Evolutionary conservation across 2,888 invertebrate species (phyloP).

Genomic region (Pheosia gnoma): DNA sequence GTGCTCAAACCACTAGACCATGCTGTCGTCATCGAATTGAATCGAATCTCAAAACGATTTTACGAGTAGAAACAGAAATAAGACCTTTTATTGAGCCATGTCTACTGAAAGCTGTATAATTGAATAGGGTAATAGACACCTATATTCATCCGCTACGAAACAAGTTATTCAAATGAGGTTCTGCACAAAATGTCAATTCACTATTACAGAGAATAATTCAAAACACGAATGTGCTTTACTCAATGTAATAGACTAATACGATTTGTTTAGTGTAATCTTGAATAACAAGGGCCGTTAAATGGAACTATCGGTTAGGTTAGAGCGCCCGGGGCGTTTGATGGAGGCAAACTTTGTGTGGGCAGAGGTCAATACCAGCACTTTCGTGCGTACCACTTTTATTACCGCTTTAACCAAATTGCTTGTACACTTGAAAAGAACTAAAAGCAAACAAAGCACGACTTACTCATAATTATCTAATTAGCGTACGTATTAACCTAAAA

Average conservation of each 20-base stretch:
- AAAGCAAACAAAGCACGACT: slow-evolving; percentile 10
- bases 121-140: background rate
- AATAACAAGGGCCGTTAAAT: slow-evolving; percentile 11
- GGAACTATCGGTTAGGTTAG: slow-evolving; percentile 11
- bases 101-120: background rate
- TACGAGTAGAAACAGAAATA: too few species aligned
- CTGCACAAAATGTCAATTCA: background rate
- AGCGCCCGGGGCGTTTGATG: slow-evolving; percentile 6
- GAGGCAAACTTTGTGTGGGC: slow-evolving; percentile 5
- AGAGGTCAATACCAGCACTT: slow-evolving; percentile 12
- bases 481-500: slow-evolving; percentile 2
- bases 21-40: too few species aligned
- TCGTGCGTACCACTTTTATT: slow-evolving; percentile 21
- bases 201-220: too few species aligned
- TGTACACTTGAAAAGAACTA: slow-evolving; percentile 11
- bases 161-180: background rate
- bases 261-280: slow-evolving; percentile 18
- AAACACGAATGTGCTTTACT: background rate
- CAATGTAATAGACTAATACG: slow-evolving; percentile 7
- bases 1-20: too few species aligned
- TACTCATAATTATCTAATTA: slow-evolving; percentile 1
- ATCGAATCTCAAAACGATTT: too few species aligned
- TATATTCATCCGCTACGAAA: background rate
- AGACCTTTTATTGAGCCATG: too few species aligned
- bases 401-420: slow-evolving; percentile 18